Evolutionary conservation across 2,797 vertebrate genomes (phyloP).

Genomic region (Pygocentrus nattereri): DNA sequence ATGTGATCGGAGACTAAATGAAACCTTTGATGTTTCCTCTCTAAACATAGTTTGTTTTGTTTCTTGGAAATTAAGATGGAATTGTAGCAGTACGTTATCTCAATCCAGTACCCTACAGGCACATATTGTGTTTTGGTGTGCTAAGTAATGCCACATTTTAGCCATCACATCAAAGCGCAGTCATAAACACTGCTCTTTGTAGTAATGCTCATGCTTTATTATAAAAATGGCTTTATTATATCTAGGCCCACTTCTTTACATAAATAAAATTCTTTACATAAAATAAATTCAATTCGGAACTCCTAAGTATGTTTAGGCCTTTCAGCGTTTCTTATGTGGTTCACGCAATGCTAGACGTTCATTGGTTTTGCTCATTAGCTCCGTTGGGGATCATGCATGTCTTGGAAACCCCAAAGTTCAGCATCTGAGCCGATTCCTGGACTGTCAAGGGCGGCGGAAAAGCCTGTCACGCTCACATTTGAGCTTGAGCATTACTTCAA

Average conservation of each 20-base stretch:
- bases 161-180: constrained; percentile 29
- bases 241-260: not conserved
- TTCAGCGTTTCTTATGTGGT: not conserved
- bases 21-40: constrained; percentile 32
- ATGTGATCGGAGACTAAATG: constrained; percentile 19
- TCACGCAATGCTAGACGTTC: not conserved
- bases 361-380: not conserved
- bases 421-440: constrained; percentile 14
- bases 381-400: not conserved
- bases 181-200: constrained; percentile 15
- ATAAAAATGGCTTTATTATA: constrained; percentile 17
- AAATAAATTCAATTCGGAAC: not conserved
- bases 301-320: not conserved
- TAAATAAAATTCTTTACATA: not conserved
- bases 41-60: constrained; percentile 37
- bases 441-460: constrained; percentile 30
- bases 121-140: constrained; percentile 19
- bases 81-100: constrained; percentile 29
- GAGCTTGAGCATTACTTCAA: constrained; percentile 70
- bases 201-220: constrained; percentile 34
- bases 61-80: constrained; percentile 39
- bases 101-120: constrained; percentile 8
- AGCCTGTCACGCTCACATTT: constrained; percentile 40
- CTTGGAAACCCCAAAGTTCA: constrained; percentile 16
- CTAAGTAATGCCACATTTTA: constrained; percentile 33